phyloP scores from a whole-genome alignment of 2,797 vertebrate genomes.

The Megalops cyprinoides region DNA sequence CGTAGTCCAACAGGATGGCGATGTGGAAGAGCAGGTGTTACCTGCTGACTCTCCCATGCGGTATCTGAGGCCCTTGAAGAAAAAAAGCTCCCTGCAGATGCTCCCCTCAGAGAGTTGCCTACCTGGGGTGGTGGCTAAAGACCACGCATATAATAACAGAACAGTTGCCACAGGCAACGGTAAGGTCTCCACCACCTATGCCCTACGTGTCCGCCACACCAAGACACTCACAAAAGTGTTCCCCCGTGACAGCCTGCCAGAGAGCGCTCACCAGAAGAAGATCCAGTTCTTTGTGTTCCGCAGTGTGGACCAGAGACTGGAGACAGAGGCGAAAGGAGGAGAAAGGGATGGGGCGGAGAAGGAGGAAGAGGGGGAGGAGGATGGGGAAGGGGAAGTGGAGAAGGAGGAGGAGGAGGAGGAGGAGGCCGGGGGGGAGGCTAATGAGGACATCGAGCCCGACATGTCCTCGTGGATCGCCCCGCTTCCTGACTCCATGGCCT shows the following conservation, averaged over 20 bases:
- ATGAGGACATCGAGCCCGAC: constrained; percentile 35
- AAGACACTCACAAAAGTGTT: constrained; percentile 22
- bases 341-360: not conserved
- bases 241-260: constrained; percentile 19
- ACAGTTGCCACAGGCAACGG: constrained; percentile 11
- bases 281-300: constrained; percentile 34
- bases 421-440: too few species aligned
- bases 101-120: not conserved
- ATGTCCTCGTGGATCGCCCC: constrained; percentile 32
- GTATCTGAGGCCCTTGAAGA: too few species aligned
- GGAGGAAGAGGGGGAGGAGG: not conserved
- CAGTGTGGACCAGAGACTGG: constrained; percentile 15
- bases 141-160: constrained; percentile 24
- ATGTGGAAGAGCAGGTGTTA: too few species aligned
- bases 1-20: too few species aligned
- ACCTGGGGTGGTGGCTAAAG: constrained; percentile 23
- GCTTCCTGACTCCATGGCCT: constrained; percentile 1
- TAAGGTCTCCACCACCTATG: not conserved
- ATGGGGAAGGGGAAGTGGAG: not conserved
- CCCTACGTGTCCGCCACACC: constrained; percentile 18
- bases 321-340: too few species aligned
- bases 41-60: too few species aligned
- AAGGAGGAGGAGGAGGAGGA: not conserved
- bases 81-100: not conserved
- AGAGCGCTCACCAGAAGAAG: constrained; percentile 31